Conservation (phyloP, 64 coral and sea anemone genomes). For the Actinia equina region DNA sequence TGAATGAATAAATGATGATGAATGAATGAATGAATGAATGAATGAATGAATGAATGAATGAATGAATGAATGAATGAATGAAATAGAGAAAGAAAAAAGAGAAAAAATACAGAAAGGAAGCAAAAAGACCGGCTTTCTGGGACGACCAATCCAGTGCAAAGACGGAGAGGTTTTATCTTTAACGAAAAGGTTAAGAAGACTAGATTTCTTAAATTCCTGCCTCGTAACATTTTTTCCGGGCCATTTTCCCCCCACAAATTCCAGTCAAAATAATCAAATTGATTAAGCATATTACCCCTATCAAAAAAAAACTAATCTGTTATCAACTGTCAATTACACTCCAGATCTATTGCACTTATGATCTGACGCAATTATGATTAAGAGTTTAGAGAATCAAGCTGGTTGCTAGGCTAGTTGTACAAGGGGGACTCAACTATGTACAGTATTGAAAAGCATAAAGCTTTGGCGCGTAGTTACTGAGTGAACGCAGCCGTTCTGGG, state of each 20-base stretch:
- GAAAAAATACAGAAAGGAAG: background rate
- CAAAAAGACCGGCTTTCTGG: background rate
- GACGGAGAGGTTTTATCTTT: background rate
- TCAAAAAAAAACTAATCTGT: background rate
- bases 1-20: too few relatives aligned
- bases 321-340: background rate
- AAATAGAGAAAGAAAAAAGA: too few relatives aligned
- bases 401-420: background rate
- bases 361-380: background rate
- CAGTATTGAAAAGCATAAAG: background rate
- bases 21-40: too few relatives aligned
- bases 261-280: background rate
- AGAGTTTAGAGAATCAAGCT: background rate
- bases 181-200: too few relatives aligned
- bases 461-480: conserved; percentile 26
- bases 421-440: background rate
- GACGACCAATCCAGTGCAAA: background rate
- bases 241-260: too few relatives aligned
- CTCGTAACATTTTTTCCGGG: too few relatives aligned
- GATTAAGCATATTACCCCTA: too few relatives aligned
- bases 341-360: background rate
- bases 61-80: too few relatives aligned
- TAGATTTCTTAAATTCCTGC: too few relatives aligned
- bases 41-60: too few relatives aligned
- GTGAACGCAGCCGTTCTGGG: conserved; percentile 16